Conservation (phyloP, 2,888 invertebrate genomes). For the Laspeyria flexula region DNA sequence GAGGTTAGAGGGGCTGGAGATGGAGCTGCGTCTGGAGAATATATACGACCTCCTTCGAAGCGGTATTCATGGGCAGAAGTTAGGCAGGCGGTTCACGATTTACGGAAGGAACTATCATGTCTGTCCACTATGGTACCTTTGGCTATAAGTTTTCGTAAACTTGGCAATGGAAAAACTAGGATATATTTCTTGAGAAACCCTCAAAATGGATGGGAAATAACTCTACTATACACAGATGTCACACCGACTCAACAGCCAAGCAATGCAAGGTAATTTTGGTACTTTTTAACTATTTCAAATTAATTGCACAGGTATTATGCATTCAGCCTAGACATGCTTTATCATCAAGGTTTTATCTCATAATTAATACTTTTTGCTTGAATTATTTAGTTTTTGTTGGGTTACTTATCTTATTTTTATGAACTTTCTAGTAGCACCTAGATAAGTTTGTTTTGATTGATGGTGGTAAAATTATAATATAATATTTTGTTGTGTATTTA, state of each 20-base stretch:
- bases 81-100: slow-evolving; percentile 91
- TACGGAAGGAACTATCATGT: slow-evolving; percentile 91
- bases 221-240: slow-evolving; percentile 94
- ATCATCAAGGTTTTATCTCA: background rate
- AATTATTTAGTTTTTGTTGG: background rate
- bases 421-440: background rate
- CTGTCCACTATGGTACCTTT: slow-evolving; percentile 93
- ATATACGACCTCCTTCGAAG: slow-evolving; percentile 67
- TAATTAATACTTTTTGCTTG: background rate
- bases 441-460: background rate
- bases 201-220: slow-evolving; percentile 95
- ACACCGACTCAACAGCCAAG: slow-evolving; percentile 86
- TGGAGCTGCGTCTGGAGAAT: slow-evolving; percentile 76
- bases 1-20: slow-evolving; percentile 80
- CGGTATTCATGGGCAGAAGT: slow-evolving; percentile 92
- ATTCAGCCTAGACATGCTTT: slow-evolving; percentile 1
- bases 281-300: slow-evolving; percentile 7
- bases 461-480: too few species aligned
- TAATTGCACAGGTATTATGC: background rate
- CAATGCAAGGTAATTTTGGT: slow-evolving; percentile 67
- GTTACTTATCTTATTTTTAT: slow-evolving; percentile 12
- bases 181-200: slow-evolving; percentile 96
- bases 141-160: slow-evolving; percentile 92
- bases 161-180: slow-evolving; percentile 92
- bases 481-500: too few species aligned